These are phyloP conservation scores for Eilema depressum DNA, from an alignment of 2,888 invertebrate species.

Conservation along the genomic window DNA sequence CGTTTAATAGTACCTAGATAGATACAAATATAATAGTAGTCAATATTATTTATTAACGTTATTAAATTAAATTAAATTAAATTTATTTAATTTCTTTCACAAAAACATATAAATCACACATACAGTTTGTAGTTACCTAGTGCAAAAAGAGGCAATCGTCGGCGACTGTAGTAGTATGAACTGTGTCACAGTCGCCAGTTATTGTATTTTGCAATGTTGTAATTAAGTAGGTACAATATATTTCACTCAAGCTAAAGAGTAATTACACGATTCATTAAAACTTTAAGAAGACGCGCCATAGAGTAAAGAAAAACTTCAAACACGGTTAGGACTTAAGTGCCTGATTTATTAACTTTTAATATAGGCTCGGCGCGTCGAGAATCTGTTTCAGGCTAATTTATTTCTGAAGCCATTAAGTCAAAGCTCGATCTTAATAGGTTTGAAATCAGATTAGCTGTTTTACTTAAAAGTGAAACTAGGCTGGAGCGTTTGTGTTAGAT, in stretches of 20 bases:
- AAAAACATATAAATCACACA: too few relatives aligned
- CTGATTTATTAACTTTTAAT: slow-evolving; percentile 48
- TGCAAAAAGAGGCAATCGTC: too few relatives aligned
- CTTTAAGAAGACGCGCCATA: slow-evolving; percentile 33
- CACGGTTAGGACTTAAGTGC: slow-evolving; percentile 33
- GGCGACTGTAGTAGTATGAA: too few relatives aligned
- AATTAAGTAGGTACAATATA: too few relatives aligned
- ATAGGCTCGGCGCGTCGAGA: slow-evolving; percentile 37
- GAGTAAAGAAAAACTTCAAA: slow-evolving; percentile 35
- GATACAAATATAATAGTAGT: too few relatives aligned
- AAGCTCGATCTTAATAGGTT: slow-evolving; percentile 8
- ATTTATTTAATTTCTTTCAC: too few relatives aligned
- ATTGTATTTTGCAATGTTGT: not conserved
- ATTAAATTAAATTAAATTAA: too few relatives aligned
- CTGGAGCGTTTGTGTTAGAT: not conserved
- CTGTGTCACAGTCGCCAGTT: too few relatives aligned
- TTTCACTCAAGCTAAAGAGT: slow-evolving; percentile 28
- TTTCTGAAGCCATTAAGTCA: slow-evolving; percentile 9
- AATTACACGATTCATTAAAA: slow-evolving; percentile 34
- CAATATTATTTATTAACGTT: too few relatives aligned
- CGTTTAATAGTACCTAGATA: too few relatives aligned
- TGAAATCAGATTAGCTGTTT: slow-evolving; percentile 11
- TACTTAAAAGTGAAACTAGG: not conserved
- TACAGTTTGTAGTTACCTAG: too few relatives aligned
- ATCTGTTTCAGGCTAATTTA: slow-evolving; percentile 38